Evolutionary conservation across 2,113 vertebrate species (phyloP).

Genomic region (Cepphus grylle): DNA sequence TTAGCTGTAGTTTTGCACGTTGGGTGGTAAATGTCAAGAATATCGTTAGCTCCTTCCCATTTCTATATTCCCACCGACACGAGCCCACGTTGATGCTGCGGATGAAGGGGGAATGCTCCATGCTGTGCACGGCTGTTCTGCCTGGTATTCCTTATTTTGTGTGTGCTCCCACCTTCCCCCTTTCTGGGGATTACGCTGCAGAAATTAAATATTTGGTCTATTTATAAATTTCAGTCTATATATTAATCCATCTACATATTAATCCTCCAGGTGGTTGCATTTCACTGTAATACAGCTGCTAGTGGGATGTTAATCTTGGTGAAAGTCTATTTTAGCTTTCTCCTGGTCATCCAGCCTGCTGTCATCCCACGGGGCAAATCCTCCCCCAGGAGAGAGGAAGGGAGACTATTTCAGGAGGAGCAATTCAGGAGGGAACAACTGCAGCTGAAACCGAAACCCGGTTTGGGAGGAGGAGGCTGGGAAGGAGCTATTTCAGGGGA

Average conservation of each 20-base stretch:
- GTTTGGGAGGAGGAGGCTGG: background rate
- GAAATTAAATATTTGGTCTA: background rate
- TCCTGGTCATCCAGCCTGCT: background rate
- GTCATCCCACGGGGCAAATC: background rate
- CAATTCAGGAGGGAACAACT: background rate
- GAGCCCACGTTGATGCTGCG: fast-evolving
- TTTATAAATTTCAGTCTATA: background rate
- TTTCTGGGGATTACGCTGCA: background rate
- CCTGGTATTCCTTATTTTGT: background rate
- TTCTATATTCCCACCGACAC: fast-evolving
- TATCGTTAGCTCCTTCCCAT: background rate
- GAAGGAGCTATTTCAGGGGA: constrained; percentile 4
- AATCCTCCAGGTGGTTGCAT: constrained; percentile 8
- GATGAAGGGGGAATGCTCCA: background rate
- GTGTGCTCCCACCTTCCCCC: background rate
- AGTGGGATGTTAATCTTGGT: background rate
- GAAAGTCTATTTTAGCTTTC: background rate
- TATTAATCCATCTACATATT: background rate
- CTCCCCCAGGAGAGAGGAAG: background rate
- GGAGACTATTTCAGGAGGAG: constrained; percentile 3
- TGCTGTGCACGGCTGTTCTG: background rate
- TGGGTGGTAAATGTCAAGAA: background rate
- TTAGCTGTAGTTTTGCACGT: background rate
- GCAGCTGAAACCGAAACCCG: background rate
- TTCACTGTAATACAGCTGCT: background rate